Percentiles rank a stretch among this genome's conserved stretches.
These are phyloP conservation scores for Bubo bubo DNA, from an alignment of 2,113 vertebrate genomes.

Conservation along the genomic window DNA sequence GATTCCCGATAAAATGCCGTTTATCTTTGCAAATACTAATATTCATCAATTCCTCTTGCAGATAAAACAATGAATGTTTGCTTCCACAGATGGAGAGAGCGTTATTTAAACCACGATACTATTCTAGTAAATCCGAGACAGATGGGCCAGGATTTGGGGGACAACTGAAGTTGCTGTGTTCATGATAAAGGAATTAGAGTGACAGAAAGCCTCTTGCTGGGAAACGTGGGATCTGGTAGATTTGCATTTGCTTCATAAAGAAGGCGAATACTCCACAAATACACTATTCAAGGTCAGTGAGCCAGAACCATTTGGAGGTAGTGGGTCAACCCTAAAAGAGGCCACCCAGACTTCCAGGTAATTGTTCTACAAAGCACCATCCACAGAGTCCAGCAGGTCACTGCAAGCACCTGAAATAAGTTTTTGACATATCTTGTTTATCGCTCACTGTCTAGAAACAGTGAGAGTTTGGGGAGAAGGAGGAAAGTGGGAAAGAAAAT, in stretches of 20 bases:
- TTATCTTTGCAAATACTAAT: slow-evolving; percentile 6
- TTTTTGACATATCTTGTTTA: background rate
- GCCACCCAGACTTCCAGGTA: background rate
- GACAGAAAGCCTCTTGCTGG: slow-evolving; percentile 25
- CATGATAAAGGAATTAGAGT: slow-evolving; percentile 46
- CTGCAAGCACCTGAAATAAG: background rate
- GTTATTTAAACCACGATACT: slow-evolving; percentile 41
- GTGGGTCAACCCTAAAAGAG: background rate
- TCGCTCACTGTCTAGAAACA: background rate
- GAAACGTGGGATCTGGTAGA: background rate
- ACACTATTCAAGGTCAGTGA: background rate
- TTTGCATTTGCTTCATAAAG: slow-evolving; percentile 30
- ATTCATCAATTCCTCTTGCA: background rate
- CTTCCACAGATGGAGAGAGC: background rate
- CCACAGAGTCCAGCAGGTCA: background rate
- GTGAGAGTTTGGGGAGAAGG: background rate
- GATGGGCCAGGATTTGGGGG: slow-evolving; percentile 24
- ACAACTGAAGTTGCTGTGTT: slow-evolving; percentile 45
- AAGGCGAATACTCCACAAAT: background rate
- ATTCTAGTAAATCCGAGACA: slow-evolving; percentile 24
- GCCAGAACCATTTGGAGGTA: background rate
- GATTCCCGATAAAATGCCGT: background rate
- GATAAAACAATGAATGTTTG: slow-evolving; percentile 7
- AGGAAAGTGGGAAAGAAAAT: background rate
- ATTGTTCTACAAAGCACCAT: background rate